Evolutionary conservation across 2,113 vertebrate species (phyloP), one percentile per base, ranked within the genome.

Genomic region (Orientallactaga bullata): DNA sequence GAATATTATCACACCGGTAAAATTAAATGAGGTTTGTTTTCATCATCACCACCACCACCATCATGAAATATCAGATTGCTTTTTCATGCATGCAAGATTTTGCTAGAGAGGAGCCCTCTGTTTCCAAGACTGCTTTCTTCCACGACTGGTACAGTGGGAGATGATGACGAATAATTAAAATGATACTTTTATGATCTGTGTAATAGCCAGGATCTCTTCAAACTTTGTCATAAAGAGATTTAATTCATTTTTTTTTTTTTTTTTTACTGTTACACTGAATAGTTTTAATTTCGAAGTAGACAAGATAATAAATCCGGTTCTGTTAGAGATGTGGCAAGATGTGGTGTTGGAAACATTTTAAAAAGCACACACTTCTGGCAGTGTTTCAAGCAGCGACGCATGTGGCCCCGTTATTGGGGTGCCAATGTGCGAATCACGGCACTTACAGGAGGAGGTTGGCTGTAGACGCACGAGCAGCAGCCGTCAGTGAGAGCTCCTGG

Each of bases 221-320:
- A 85, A 94, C 93, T 97, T 95, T 85, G 72, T 2, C 15, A 58
- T 92, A 80, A 85, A 83, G 85, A 93, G 28, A 77, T 92, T 95
- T 90, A 95, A 91, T 93, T 94, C 12, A 85, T 93, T 94, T 95
- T n/a, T n/a, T n/a, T n/a, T n/a, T n/a, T n/a, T n/a, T n/a, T 95
- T 55, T 85, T 11, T 55, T 79, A 90, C 13, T 85, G 23, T 68
- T 88, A 1, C 92, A 30, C 95, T 86, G 94, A 85, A 58, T 89
- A 76, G 66, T 76, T 95, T 87, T 20, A 76, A 95, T 96, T 97
- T 73, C 92, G 68, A 91, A 93, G 77, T 92, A 91, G 72, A 85
- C 84, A 80, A 77, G 30, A 80, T 58, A 81, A 55, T 83, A 84
- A 95, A 80, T 30, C 24, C 68, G 85, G 23, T 73, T 96, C 20